Base-by-base conservation (phyloP, 2,888 invertebrate genomes). In the Yponomeuta plumbellus region DNA sequence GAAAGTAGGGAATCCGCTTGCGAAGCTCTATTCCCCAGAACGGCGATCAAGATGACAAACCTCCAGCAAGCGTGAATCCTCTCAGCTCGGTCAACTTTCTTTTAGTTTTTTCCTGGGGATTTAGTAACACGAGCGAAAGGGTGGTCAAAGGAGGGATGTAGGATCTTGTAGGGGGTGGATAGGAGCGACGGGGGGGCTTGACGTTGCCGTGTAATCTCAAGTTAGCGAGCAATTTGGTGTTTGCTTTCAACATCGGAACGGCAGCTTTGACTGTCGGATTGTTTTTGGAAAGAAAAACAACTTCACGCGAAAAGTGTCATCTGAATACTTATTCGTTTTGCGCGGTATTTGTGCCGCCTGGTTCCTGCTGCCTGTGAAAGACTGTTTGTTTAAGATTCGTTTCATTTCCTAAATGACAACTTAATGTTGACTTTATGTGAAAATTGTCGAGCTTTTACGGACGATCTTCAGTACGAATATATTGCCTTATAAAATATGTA, bases 151-250 rank as follows among this genome's bases (percentile, higher is more conserved):
- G 74, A 70, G 70, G 72, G 69, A 74, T 74, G 70, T 71, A 70
- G 70, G 70, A 66, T 39, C 70, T 67, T 57, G 65, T 68, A 40
- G 65, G 68, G 66, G 62, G 64, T 67, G 58, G 70, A 70, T 68
- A 69, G 71, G 71, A 70, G 68, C 64, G 64, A 56, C 63, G 69
- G 64, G 56, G 64, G 39, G 56, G 11, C 22, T 10, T 4, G 56
- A 6, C 56, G 34, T n/a, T 52, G 52, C 34, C 61, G 61, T 61
- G 61, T 61, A 85, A 86, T 86, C 85, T 82, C 78, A 79, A 84
- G 81, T 84, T 83, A 83, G 84, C 79, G 80, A 84, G 83, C 85
- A 85, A 86, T 86, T 86, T 85, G 83, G 84, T 85, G 84, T 85
- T 86, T 83, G 82, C 83, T 85, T 84, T 85, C 85, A 80, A 23